These are phyloP conservation scores for Morone chrysops DNA, from an alignment of 2,113 vertebrate genomes.

Conservation along the genomic window DNA sequence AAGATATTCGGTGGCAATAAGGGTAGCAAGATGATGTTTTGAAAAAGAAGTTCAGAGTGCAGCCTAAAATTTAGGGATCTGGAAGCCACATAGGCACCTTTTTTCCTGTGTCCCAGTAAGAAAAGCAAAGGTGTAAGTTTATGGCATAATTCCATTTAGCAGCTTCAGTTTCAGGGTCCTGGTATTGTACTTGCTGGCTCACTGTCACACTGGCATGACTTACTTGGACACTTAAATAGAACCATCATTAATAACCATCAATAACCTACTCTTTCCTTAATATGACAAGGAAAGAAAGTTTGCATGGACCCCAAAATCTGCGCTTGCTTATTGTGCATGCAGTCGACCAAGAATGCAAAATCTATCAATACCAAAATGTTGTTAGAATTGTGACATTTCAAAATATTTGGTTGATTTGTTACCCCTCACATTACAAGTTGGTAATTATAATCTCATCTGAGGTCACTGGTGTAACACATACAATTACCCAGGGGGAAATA, in stretches of 20 bases:
- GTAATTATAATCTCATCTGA: neutral
- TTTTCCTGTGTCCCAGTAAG: neutral
- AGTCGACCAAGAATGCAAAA: neutral
- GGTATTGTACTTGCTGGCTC: neutral
- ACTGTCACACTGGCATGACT: neutral
- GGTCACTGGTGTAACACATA: slow-evolving; percentile 25
- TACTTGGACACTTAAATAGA: neutral
- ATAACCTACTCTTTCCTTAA: neutral
- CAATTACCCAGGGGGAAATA: neutral
- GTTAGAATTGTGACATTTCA: neutral
- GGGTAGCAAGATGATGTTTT: neutral
- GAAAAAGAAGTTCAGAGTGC: neutral
- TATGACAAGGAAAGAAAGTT: neutral
- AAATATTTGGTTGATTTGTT: neutral
- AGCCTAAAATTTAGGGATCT: neutral
- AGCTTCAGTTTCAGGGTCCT: neutral
- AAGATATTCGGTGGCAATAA: neutral
- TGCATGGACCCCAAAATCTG: neutral
- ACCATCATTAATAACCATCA: neutral
- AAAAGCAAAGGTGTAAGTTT: neutral
- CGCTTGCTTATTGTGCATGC: neutral
- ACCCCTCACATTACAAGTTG: neutral
- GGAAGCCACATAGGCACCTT: neutral
- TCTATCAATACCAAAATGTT: neutral
- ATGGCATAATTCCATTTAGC: neutral